Evolutionary conservation across 2,113 vertebrate genomes (phyloP).

Genomic region (Mionectes macconnelli): DNA sequence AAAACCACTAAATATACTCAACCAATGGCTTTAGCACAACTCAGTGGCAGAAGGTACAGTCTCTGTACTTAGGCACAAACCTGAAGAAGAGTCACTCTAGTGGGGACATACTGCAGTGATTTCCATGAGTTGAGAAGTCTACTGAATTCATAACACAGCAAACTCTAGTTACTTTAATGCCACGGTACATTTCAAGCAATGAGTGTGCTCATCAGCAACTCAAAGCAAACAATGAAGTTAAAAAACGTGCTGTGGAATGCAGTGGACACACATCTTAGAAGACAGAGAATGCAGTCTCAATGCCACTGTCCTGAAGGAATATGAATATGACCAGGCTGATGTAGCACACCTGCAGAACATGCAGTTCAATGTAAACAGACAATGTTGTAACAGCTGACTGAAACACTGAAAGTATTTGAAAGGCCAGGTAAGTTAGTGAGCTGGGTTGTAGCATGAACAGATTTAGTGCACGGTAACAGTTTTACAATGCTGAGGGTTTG

Average conservation of each 20-base stretch:
- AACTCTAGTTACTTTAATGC: not conserved
- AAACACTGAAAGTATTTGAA: not conserved
- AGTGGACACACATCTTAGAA: not conserved
- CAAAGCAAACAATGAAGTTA: not conserved
- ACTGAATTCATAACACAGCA: not conserved
- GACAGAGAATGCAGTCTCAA: not conserved
- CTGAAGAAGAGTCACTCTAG: not conserved
- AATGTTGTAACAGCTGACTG: not conserved
- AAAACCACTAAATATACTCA: not conserved
- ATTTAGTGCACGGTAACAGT: not conserved
- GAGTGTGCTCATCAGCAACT: not conserved
- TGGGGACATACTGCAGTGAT: not conserved
- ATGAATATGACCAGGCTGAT: not conserved
- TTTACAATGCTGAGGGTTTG: not conserved
- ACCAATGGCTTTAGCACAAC: not conserved
- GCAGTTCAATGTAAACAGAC: not conserved
- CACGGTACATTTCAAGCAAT: not conserved
- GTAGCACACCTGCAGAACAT: not conserved
- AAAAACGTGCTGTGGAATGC: not conserved
- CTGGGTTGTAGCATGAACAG: not conserved
- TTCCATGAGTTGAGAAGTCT: not conserved
- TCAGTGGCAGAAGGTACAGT: not conserved
- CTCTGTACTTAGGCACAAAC: not conserved
- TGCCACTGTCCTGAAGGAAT: not conserved
- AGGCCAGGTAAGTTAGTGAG: not conserved